These are phyloP conservation scores for Arctopsyche grandis DNA, from an alignment of 1,140 invertebrate species.

Conservation along the genomic window DNA sequence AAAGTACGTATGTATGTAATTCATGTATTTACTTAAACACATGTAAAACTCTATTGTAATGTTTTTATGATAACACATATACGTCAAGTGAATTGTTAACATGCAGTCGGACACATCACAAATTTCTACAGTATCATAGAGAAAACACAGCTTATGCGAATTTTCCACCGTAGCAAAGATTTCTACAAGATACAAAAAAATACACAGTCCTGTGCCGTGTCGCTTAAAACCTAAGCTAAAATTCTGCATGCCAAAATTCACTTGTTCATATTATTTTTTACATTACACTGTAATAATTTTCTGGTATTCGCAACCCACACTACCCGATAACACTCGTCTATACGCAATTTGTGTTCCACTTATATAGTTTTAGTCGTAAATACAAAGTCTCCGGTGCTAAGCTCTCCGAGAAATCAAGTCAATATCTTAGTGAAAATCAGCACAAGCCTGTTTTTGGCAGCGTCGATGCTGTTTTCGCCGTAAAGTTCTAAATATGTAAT, in stretches of 20 bases:
- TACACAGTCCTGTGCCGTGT: no score
- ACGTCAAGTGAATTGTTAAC: neutral
- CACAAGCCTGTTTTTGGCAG: slow-evolving; percentile 30
- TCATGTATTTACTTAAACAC: slow-evolving; percentile 49
- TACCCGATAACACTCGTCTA: slow-evolving; percentile 41
- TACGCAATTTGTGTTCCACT: slow-evolving; percentile 47
- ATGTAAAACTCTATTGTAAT: slow-evolving; percentile 48
- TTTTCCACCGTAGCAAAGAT: no score
- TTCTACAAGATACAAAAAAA: no score
- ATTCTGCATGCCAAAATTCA: no score
- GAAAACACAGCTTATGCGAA: slow-evolving; percentile 32
- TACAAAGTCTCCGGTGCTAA: slow-evolving; percentile 55
- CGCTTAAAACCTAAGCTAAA: no score
- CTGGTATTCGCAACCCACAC: slow-evolving; percentile 50
- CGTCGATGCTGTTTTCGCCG: slow-evolving; percentile 13
- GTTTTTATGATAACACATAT: slow-evolving; percentile 44
- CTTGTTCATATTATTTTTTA: neutral
- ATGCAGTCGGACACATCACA: no score
- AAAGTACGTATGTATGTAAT: slow-evolving; percentile 50
- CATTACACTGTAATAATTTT: slow-evolving; percentile 48
- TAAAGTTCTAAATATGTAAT: neutral
- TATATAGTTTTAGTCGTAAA: slow-evolving; percentile 52
- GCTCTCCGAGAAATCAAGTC: slow-evolving; percentile 53
- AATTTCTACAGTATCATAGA: no score
- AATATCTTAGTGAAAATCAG: slow-evolving; percentile 43